Conservation (phyloP, 2,113 vertebrate genomes). For the Antechinus flavipes region DNA sequence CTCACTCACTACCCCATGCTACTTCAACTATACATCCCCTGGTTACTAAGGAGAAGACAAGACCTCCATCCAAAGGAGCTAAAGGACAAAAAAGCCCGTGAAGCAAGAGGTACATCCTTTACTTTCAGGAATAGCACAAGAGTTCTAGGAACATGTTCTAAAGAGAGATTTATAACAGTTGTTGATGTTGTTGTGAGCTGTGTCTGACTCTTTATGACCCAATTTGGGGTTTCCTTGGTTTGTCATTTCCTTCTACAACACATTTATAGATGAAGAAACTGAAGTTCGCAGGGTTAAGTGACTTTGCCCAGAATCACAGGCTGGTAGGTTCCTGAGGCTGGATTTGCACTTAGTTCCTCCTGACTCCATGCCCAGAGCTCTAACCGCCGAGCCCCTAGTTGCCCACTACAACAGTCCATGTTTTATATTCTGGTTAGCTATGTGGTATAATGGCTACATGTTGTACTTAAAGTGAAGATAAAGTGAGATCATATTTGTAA, state of each 20-base stretch:
- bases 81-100: neutral
- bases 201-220: neutral
- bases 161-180: neutral
- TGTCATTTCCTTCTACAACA: neutral
- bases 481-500: neutral
- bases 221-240: neutral
- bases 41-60: neutral
- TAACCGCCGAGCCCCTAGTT: neutral
- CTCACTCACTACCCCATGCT: neutral
- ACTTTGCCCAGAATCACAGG: neutral
- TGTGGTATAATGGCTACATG: neutral
- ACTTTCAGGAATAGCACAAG: neutral
- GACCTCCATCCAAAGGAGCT: neutral
- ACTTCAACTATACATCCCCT: neutral
- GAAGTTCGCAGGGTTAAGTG: neutral
- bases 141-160: neutral
- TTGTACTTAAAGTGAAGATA: neutral
- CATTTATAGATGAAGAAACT: neutral
- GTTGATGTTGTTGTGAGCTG: neutral
- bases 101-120: neutral
- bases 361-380: neutral
- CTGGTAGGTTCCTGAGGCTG: neutral
- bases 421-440: neutral
- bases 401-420: neutral
- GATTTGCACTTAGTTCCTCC: neutral